Evolutionary conservation across 1,140 invertebrate genomes (phyloP), one percentile per base, ranked within the genome.

Genomic region (Dermatophagoides farinae): DNA sequence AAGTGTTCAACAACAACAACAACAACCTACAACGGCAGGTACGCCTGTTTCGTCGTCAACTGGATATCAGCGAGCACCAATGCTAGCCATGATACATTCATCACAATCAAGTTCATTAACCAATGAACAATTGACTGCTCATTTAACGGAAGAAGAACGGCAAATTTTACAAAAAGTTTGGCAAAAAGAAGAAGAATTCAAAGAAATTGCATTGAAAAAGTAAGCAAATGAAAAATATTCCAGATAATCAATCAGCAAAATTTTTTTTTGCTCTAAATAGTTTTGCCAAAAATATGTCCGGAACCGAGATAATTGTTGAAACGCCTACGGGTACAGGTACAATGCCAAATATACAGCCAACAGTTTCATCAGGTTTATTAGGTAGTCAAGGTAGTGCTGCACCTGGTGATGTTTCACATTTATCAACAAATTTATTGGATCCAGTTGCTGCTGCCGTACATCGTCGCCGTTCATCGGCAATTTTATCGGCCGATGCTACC

Each of bases 151-250:
- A 18, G 63, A 64, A 39, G 63, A 64, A 49, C 39, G 49, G 6
- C 14, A 57, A 10, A 64, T 64, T 18, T 23, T 64, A 12, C 37
- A 62, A 40, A 61, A 60, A 44, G 63, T 64, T 1, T 64, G 63
- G 23, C 55, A 61, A 44, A 64, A 64, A 22, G 63, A 64, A 43
- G 57, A 64, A 60, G 46, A 64, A 58, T 64, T 64, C 39, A 23
- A 25, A 38, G 44, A 60, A 41, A 47, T 60, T 60, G 58, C 58
- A 12, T 44, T 60, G 9, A 60, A 60, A 60, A 47, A 47, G 58
- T 60, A 49, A 49, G n/a, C 22, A 54, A 25, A n/a, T 8, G 16
- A 5, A 50, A 20, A 18, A 44, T 44, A n/a, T 44, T 41, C 40
- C 14, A 10, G 40, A 41, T 41, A 41, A 41, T 41, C 8, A 41